These are phyloP conservation scores for Condylura cristata DNA, from an alignment of 2,113 vertebrate species.

Conservation along the genomic window DNA sequence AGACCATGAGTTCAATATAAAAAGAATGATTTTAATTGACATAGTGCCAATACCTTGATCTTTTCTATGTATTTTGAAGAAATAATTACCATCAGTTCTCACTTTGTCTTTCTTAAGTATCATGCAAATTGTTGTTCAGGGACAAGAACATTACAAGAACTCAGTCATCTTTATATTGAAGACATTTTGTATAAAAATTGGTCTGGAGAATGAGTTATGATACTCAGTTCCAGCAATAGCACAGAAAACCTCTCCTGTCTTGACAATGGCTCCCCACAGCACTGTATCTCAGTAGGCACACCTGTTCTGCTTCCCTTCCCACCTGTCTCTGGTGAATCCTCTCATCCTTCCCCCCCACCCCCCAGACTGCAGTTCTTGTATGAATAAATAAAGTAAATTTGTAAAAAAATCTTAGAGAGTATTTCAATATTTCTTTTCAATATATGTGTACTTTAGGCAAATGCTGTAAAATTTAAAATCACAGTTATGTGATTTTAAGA, in stretches of 20 bases:
- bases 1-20: slow-evolving; percentile 38
- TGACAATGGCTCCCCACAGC: no score
- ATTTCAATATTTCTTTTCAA: slow-evolving; percentile 15
- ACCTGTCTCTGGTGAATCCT: no score
- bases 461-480: slow-evolving; percentile 45
- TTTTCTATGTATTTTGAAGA: slow-evolving; percentile 29
- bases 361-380: no score
- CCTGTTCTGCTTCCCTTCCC: no score
- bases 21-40: slow-evolving; percentile 56
- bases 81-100: slow-evolving; percentile 60
- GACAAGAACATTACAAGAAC: slow-evolving; percentile 56
- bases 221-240: background rate
- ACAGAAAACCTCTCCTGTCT: no score
- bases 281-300: no score
- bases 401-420: slow-evolving; percentile 23
- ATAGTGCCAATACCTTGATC: slow-evolving; percentile 3
- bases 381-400: no score
- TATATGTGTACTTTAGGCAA: background rate
- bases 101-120: slow-evolving; percentile 43
- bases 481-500: background rate
- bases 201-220: slow-evolving; percentile 61
- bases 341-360: no score
- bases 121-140: slow-evolving; percentile 53
- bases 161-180: slow-evolving; percentile 55
- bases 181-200: slow-evolving; percentile 58